Evolutionary conservation across 1,140 invertebrate species (phyloP).

Genomic region (Neocloeon triangulifer): DNA sequence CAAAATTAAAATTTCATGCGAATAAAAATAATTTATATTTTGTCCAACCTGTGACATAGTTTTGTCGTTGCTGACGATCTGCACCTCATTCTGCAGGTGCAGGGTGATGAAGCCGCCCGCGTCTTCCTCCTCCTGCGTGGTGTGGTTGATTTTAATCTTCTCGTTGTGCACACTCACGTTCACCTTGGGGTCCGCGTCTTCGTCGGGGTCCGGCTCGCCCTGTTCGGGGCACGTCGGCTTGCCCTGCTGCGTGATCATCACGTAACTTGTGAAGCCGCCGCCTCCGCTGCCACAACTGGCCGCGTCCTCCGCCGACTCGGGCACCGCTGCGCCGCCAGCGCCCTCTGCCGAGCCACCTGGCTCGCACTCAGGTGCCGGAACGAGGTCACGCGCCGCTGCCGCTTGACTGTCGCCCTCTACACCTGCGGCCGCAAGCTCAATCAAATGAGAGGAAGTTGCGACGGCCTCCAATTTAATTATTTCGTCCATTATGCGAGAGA

Average conservation of each 20-base stretch:
- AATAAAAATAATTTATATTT: too few species aligned
- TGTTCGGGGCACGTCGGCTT: conserved; percentile 4
- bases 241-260: conserved; percentile 7
- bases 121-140: too few species aligned
- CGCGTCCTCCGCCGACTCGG: conserved; percentile 19
- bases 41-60: too few species aligned
- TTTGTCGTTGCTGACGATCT: background rate
- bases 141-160: background rate
- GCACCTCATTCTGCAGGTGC: background rate
- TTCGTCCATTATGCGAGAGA: background rate
- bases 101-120: too few species aligned
- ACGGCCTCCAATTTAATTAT: background rate
- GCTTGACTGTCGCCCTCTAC: background rate
- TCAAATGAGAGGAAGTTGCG: background rate
- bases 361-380: background rate
- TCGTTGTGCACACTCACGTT: background rate
- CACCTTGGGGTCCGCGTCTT: conserved; percentile 9
- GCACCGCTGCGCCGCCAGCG: background rate
- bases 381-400: background rate
- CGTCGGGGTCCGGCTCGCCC: conserved; percentile 7
- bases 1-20: too few species aligned
- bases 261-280: conserved; percentile 15
- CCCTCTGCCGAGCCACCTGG: background rate
- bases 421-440: background rate
- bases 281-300: conserved; percentile 14